These are phyloP conservation scores for Synergus umbraculus DNA, from an alignment of 2,888 invertebrate species.

Conservation along the genomic window DNA sequence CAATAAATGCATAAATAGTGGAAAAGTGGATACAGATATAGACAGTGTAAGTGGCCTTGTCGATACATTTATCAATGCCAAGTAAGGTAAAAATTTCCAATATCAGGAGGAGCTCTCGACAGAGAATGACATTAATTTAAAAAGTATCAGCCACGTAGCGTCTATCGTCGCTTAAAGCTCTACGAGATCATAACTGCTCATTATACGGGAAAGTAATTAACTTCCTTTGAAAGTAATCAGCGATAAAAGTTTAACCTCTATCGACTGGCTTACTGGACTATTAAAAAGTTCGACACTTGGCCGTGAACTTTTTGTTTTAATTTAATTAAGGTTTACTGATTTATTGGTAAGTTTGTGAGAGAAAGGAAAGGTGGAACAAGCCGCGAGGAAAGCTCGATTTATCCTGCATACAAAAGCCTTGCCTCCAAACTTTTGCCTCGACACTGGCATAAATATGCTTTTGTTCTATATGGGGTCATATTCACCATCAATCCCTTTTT, in stretches of 20 bases:
- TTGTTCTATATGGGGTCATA: conserved; percentile 1
- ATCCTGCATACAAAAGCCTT: conserved; percentile 17
- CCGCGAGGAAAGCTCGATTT: conserved; percentile 2
- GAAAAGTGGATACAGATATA: neutral
- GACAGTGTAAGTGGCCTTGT: neutral
- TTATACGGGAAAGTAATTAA: conserved; percentile 40
- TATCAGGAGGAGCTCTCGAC: neutral
- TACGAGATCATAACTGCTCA: conserved; percentile 34
- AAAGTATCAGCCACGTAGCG: neutral
- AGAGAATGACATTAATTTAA: conserved; percentile 1
- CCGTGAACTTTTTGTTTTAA: conserved; percentile 26
- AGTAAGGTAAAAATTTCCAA: neutral
- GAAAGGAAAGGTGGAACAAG: neutral
- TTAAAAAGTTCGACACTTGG: conserved; percentile 40
- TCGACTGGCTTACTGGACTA: conserved; percentile 29
- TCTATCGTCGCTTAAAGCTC: conserved; percentile 8
- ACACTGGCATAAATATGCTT: conserved; percentile 14
- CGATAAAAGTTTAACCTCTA: conserved; percentile 42
- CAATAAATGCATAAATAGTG: no score
- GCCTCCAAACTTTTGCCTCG: conserved; percentile 16
- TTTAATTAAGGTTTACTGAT: conserved; percentile 37
- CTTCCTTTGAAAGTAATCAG: conserved; percentile 36
- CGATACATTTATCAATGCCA: neutral
- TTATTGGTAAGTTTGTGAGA: conserved; percentile 28
- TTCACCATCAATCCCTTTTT: neutral